Evolutionary conservation across 37 sponge, comb jelly and placozoan genomes (phyloP), one percentile per base, ranked within the genome.

Genomic region (Oopsacas minuta): DNA sequence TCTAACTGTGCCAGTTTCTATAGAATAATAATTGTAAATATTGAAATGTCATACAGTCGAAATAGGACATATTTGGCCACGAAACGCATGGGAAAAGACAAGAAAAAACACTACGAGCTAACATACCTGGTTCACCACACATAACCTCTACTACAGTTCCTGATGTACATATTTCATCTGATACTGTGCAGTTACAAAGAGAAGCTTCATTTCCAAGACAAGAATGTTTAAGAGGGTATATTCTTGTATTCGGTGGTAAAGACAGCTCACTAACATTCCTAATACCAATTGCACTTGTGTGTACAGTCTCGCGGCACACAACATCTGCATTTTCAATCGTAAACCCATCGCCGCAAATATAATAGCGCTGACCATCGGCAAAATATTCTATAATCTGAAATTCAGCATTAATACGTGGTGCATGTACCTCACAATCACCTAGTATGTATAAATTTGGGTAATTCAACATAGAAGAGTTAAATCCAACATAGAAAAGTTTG

Each of bases 401-500:
- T 32, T n/a, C 28, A 5, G 5, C 75, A 25, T 25, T 12, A 3
- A 34, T n/a, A 3, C 22, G 28, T 20, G 75, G 75, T 32, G 75
- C 22, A 12, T 61, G 75, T n/a, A 61, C 75, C 30, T 61, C 75
- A n/a, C 75, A 61, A 61, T 61, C 75, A 20, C 75, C 75, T 61
- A 61, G n/a, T n/a, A n/a, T n/a, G n/a, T n/a, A n/a, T n/a, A n/a
- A n/a, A n/a, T n/a, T n/a, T n/a, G n/a, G n/a, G n/a, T n/a, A n/a
- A n/a, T n/a, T n/a, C n/a, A n/a, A n/a, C n/a, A n/a, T n/a, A n/a
- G n/a, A n/a, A n/a, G n/a, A n/a, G n/a, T n/a, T n/a, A n/a, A n/a
- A n/a, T n/a, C n/a, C n/a, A n/a, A n/a, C n/a, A n/a, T n/a, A n/a
- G n/a, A n/a, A n/a, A n/a, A n/a, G n/a, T n/a, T n/a, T n/a, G n/a